Conservation (phyloP, 2,888 invertebrate species). For the Nephrotoma flavescens region DNA sequence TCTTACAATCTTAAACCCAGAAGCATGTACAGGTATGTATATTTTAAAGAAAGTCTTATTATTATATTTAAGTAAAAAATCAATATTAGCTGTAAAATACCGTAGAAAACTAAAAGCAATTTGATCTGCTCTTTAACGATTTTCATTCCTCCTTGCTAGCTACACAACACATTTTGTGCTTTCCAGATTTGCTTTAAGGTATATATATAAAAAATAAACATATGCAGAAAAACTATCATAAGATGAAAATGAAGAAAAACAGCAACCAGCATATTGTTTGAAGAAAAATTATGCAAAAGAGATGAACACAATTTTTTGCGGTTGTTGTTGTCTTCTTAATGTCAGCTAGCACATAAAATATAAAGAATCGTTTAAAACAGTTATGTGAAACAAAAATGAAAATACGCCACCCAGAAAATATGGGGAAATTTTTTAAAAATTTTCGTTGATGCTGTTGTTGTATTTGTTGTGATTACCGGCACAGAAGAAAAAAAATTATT, state of each 20-base stretch:
- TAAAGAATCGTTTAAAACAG: not conserved
- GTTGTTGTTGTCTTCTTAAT: not conserved
- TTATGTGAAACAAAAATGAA: not conserved
- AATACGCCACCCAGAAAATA: not conserved
- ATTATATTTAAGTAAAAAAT: not conserved
- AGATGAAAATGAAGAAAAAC: not conserved
- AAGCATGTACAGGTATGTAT: not conserved
- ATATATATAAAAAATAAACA: not conserved
- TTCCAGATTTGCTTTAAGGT: not conserved
- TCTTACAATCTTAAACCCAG: not conserved
- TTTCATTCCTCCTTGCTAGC: not conserved
- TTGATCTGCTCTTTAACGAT: not conserved
- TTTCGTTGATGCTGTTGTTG: too few species aligned
- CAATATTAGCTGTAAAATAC: not conserved
- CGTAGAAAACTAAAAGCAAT: not conserved
- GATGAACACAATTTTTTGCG: not conserved
- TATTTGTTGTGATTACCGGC: not conserved
- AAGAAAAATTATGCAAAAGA: not conserved
- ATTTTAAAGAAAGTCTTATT: not conserved
- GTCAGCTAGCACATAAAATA: not conserved
- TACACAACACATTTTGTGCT: not conserved
- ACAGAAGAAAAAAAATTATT: not conserved
- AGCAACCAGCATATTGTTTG: not conserved
- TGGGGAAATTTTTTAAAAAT: not conserved
- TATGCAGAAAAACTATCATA: not conserved